Conservation (phyloP, 1,140 invertebrate genomes). For the Pararge aegeria region DNA sequence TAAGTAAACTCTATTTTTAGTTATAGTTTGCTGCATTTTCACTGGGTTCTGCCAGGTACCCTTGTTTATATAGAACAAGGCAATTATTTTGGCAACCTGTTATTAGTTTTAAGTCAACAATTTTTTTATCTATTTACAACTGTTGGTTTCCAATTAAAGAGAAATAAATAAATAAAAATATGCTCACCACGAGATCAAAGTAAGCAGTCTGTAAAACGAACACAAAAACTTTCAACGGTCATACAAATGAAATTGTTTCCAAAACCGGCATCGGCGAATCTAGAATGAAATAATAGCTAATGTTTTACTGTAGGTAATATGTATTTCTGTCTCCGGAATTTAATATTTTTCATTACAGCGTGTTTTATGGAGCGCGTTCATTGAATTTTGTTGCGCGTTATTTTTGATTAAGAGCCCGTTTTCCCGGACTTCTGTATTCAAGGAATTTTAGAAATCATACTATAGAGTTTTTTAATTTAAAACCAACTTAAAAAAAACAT, state of each 20-base stretch:
- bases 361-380: conserved; percentile 55
- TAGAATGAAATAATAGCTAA: conserved; percentile 11
- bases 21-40: too few species aligned
- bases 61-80: too few species aligned
- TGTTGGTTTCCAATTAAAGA: too few species aligned
- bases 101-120: too few species aligned
- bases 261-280: not conserved
- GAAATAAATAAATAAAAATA: too few species aligned
- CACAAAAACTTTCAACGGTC: not conserved
- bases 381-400: conserved; percentile 57
- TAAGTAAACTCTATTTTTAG: too few species aligned
- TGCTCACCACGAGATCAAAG: too few species aligned
- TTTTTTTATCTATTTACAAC: too few species aligned
- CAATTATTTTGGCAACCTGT: too few species aligned
- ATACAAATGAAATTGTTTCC: not conserved
- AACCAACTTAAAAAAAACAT: too few species aligned
- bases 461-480: not conserved
- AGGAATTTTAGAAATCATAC: conserved; percentile 45
- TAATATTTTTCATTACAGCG: conserved; percentile 49
- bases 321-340: conserved; percentile 57
- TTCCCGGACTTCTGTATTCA: conserved; percentile 29
- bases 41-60: too few species aligned
- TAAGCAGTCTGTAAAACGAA: not conserved
- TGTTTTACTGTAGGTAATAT: conserved; percentile 27
- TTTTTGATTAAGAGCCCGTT: conserved; percentile 45